Percentiles rank a stretch among this genome's conserved stretches.
Conservation (phyloP, 2,888 invertebrate species). For the Pandemis cinnamomeana region DNA sequence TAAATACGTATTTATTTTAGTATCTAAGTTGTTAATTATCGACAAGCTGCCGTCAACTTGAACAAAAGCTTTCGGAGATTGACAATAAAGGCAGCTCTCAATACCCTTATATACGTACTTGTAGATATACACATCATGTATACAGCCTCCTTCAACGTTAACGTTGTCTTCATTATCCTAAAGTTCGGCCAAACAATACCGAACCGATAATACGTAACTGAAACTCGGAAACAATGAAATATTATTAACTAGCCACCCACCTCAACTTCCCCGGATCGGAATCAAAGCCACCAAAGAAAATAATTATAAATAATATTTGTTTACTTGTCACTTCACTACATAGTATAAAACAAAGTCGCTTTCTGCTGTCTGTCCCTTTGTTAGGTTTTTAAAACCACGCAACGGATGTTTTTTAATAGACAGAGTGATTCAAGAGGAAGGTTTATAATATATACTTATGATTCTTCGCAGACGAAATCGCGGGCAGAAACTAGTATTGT, state of each 20-base stretch:
- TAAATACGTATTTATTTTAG: conserved; percentile 1
- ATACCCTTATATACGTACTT: conserved; percentile 1
- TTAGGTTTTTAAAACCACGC: too few relatives aligned
- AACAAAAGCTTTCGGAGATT: conserved; percentile 10
- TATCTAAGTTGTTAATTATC: conserved; percentile 3
- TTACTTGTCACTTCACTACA: too few relatives aligned
- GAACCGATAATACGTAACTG: conserved; percentile 8
- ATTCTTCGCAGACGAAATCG: too few relatives aligned
- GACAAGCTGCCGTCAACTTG: conserved; percentile 10
- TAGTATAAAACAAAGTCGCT: too few relatives aligned
- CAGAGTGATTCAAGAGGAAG: too few relatives aligned
- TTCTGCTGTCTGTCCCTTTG: too few relatives aligned
- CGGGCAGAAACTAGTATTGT: too few relatives aligned
- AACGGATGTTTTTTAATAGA: too few relatives aligned
- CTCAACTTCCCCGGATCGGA: not conserved
- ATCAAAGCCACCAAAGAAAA: not conserved
- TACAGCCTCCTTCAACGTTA: conserved; percentile 1
- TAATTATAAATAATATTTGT: too few relatives aligned
- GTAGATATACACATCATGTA: not conserved
- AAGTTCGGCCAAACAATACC: conserved; percentile 12
- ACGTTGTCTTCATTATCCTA: conserved; percentile 14
- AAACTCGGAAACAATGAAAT: conserved; percentile 1
- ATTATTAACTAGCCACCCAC: conserved; percentile 3
- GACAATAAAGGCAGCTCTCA: conserved; percentile 11
- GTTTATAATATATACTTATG: too few relatives aligned